These are phyloP conservation scores for Dichetophora obliterata DNA, from an alignment of 2,888 invertebrate genomes.

Conservation along the genomic window DNA sequence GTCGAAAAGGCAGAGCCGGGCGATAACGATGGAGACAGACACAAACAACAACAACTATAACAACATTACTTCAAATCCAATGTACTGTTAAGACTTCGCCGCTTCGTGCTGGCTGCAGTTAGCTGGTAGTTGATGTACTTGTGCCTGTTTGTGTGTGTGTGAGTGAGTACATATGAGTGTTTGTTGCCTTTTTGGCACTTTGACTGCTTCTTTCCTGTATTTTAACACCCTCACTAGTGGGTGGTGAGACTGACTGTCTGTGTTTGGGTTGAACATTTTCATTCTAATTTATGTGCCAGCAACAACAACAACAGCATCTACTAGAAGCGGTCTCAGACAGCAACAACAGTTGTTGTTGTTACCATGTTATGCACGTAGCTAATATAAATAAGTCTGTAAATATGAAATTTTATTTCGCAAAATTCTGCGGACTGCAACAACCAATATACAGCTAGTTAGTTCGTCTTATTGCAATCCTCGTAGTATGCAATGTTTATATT, in stretches of 20 bases:
- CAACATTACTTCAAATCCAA: constrained; percentile 20
- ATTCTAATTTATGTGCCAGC: constrained; percentile 23
- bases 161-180: neutral
- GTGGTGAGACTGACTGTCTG: neutral
- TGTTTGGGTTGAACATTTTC: constrained; percentile 19
- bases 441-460: neutral
- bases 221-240: neutral
- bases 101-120: neutral
- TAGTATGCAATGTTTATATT: neutral
- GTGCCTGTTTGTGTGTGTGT: neutral
- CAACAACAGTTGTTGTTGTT: neutral
- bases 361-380: neutral
- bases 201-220: neutral
- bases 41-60: neutral
- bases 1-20: neutral
- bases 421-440: too few species aligned
- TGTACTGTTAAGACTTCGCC: constrained; percentile 15
- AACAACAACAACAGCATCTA: constrained; percentile 16
- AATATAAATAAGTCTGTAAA: neutral
- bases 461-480: neutral
- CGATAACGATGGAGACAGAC: neutral
- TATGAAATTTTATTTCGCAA: too few species aligned
- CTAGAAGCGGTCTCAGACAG: neutral
- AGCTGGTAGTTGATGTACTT: neutral
- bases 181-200: neutral